Base-by-base conservation (phyloP, 1,140 invertebrate species). In the Papilio xuthus region DNA sequence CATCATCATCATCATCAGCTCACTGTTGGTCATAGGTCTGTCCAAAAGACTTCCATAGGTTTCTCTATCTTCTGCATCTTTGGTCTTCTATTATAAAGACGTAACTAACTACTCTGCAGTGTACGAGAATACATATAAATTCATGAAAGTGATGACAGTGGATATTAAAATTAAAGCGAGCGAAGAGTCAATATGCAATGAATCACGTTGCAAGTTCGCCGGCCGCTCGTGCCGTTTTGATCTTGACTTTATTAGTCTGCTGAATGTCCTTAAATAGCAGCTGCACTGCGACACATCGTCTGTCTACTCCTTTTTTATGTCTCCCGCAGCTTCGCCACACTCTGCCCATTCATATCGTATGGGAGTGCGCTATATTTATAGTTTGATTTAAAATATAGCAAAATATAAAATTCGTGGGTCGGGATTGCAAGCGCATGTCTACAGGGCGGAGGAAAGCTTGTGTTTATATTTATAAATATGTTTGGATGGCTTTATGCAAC, bases 181-280 rank as follows among this genome's bases (percentile, higher is more conserved):
- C 42, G 69, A 41, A 20, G 13, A 41, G 41, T 47, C 41, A 47
- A 47, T 72, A 20, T 26, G 32, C n/a, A 42, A 47, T 72, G 70
- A 72, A 72, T 72, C 70, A 72, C 41, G 18, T 41, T 13, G 18
- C 9, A 26, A 72, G 70, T 44, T 23, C 67, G 13, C 9, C 70
- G 37, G 42, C 12, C 18, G 37, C 20, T 72, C 41, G 70, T 72
- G 37, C 20, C 20, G 41, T 72, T 72, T 47, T 47, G 70, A 72
- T 72, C 41, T 72, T 42, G 37, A 47, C 42, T 72, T 72, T 47
- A 72, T 42, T 72, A 42, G 70, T 72, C 70, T 72, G 42, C 41
- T 23, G 26, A n/a, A 23, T 63, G 9, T 72, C 70, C 41, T 42
- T 23, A 72, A 72, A 72, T 72, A 72, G 70, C 70, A 23, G 41